Conservation (phyloP, 2,888 invertebrate species). For the Podotricha telesiphe region DNA sequence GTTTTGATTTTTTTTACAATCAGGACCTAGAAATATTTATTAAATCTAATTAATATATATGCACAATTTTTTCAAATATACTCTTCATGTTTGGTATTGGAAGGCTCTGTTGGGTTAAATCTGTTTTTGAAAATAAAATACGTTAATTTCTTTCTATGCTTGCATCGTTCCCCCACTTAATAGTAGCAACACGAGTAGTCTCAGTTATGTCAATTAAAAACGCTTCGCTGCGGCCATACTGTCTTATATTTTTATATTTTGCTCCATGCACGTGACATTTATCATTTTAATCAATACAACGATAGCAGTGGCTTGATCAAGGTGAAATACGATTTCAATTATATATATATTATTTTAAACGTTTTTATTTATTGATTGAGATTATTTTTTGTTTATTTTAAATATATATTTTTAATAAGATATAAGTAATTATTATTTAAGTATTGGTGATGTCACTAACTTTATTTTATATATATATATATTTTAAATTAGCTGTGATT, state of each 20-base stretch:
- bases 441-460: no score
- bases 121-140: no score
- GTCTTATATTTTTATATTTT: not conserved
- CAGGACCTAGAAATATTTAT: no score
- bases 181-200: not conserved
- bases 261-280: not conserved
- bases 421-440: no score
- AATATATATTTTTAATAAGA: not conserved
- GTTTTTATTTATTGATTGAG: no score
- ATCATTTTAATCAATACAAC: conserved; percentile 5
- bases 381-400: not conserved
- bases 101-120: no score
- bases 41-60: no score
- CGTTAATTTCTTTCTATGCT: not conserved
- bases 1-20: no score
- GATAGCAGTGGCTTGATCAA: conserved; percentile 10
- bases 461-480: no score
- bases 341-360: not conserved
- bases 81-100: no score
- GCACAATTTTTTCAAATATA: no score
- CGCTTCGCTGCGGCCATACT: not conserved
- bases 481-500: no score
- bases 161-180: not conserved
- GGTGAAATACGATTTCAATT: not conserved
- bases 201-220: not conserved